A percentile compares a stretch with the other conserved stretches of the same genome.
Conservation (phyloP, 2,113 vertebrate genomes). For the Petroica traversi region DNA sequence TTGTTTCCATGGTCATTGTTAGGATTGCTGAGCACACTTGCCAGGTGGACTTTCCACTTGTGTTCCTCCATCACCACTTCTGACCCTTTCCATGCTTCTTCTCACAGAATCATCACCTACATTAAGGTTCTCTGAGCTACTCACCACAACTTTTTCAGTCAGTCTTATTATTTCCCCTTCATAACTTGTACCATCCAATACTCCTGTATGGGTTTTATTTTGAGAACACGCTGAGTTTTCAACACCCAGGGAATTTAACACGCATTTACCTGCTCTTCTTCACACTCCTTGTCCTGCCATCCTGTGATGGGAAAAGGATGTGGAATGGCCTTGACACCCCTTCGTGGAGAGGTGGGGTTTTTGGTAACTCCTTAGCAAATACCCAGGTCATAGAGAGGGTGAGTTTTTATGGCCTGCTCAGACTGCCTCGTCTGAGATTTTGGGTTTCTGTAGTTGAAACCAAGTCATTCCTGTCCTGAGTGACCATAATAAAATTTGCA, state of each 20-base stretch:
- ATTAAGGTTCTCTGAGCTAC: background rate
- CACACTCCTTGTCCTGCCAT: background rate
- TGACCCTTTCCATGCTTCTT: background rate
- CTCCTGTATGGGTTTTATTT: background rate
- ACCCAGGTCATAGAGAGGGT: background rate
- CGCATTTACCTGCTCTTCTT: background rate
- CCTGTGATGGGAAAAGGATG: background rate
- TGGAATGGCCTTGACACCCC: background rate
- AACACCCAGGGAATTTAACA: background rate
- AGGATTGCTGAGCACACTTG: background rate
- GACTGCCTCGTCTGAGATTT: background rate
- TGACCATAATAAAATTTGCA: background rate
- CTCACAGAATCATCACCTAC: background rate
- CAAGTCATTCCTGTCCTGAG: background rate
- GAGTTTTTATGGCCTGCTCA: background rate
- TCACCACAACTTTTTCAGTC: background rate
- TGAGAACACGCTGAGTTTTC: background rate
- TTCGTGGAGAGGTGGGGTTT: background rate
- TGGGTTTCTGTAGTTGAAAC: background rate
- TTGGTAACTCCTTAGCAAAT: background rate
- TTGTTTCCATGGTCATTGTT: background rate
- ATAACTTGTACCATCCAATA: background rate
- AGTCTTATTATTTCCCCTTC: background rate
- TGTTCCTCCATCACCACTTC: background rate
- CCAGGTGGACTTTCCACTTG: background rate